Evolutionary conservation across 2,797 vertebrate species (phyloP).

Genomic region (Microctenopoma lineatum): DNA sequence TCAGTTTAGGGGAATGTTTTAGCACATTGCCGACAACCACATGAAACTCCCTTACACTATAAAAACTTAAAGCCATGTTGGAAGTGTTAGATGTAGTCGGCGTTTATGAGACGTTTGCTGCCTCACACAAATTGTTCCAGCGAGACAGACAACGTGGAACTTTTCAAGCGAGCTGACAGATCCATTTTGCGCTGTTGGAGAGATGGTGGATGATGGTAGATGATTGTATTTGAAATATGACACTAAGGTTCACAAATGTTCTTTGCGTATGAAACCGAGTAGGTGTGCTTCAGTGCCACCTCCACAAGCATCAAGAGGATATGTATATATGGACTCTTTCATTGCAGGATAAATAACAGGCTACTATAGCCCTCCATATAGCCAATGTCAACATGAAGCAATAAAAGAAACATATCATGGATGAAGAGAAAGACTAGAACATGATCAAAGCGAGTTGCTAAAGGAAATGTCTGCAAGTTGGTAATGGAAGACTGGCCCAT

Average conservation of each 20-base stretch:
- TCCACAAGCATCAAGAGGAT: constrained; percentile 1
- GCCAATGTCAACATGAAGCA: constrained; percentile 3
- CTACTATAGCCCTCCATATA: constrained; percentile 16
- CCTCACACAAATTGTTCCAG: constrained; percentile 38
- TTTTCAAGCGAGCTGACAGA: constrained; percentile 30
- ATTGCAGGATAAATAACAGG: too few relatives aligned
- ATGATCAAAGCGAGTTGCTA: constrained; percentile 2
- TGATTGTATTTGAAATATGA: constrained; percentile 11
- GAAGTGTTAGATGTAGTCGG: constrained; percentile 20
- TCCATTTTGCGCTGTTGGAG: constrained; percentile 18
- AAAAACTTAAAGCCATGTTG: constrained; percentile 48
- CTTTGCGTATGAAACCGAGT: constrained; percentile 1
- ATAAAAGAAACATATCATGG: constrained; percentile 3
- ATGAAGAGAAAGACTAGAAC: constrained; percentile 23
- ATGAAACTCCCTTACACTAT: constrained; percentile 36
- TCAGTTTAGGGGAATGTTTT: constrained; percentile 25
- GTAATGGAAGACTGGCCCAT: constrained; percentile 51
- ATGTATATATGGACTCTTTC: constrained; percentile 11
- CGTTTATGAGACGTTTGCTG: constrained; percentile 34
- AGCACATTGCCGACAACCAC: constrained; percentile 40
- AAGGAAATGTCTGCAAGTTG: constrained; percentile 34
- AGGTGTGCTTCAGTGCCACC: constrained; percentile 6
- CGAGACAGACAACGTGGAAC: constrained; percentile 33
- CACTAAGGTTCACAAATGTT: constrained; percentile 12
- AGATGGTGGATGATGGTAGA: constrained; percentile 21